Percentiles rank a stretch among this genome's conserved stretches.
Conservation (phyloP, 2,113 vertebrate species). For the Vanacampus margaritifer region DNA sequence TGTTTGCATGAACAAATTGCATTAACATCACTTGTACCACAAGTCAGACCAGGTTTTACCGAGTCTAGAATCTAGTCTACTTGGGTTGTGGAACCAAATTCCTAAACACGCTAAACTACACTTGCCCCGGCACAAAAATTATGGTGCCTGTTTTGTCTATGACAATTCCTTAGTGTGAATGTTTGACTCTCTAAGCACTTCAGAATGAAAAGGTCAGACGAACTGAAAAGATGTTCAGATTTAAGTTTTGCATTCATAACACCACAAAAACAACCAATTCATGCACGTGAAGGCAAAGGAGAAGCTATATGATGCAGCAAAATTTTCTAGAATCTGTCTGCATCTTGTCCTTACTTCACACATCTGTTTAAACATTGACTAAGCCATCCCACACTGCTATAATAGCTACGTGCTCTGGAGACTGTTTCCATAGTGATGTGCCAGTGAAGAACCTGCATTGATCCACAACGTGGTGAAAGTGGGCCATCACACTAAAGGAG, state of each 20-base stretch:
- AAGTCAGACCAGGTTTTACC: too few relatives aligned
- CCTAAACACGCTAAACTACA: too few relatives aligned
- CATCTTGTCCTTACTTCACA: not conserved
- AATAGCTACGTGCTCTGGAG: constrained; percentile 18
- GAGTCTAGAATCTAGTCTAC: too few relatives aligned
- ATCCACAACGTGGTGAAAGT: constrained; percentile 37
- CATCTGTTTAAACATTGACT: not conserved
- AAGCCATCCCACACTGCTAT: constrained; percentile 12
- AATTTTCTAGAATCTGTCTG: not conserved
- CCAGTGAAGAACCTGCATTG: constrained; percentile 20
- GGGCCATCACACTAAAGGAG: constrained; percentile 25
- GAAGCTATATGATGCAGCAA: not conserved
- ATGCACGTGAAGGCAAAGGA: not conserved
- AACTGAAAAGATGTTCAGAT: not conserved
- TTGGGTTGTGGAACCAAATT: too few relatives aligned
- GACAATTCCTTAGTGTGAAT: not conserved
- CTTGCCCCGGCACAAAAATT: too few relatives aligned
- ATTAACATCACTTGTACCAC: too few relatives aligned
- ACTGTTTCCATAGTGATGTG: constrained; percentile 55
- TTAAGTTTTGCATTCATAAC: not conserved
- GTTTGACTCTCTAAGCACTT: not conserved
- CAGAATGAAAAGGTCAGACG: not conserved
- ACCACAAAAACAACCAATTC: not conserved
- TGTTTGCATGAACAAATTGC: too few relatives aligned
- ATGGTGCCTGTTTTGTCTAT: too few relatives aligned